Conservation (phyloP, 1,140 invertebrate genomes). For the Papilio dardanus region DNA sequence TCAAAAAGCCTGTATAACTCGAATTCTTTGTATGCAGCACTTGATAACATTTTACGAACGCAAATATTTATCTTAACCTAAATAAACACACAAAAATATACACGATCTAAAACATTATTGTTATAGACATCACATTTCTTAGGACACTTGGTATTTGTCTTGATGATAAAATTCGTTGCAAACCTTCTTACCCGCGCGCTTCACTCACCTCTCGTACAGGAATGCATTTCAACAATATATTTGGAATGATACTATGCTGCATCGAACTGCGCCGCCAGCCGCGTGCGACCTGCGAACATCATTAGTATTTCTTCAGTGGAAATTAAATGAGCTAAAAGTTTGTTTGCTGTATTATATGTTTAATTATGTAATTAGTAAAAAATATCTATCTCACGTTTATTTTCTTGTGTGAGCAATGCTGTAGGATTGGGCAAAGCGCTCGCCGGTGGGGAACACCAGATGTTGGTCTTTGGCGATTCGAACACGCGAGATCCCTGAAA, state of each 20-base stretch:
- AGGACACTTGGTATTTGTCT: slow-evolving; percentile 75
- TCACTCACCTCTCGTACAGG: slow-evolving; percentile 47
- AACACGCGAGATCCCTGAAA: slow-evolving; percentile 75
- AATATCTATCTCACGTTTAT: slow-evolving; percentile 64
- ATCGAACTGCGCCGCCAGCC: slow-evolving; percentile 79
- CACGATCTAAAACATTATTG: slow-evolving; percentile 80
- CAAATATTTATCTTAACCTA: slow-evolving; percentile 66
- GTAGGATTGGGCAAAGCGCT: slow-evolving; percentile 73
- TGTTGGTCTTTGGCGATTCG: slow-evolving; percentile 70
- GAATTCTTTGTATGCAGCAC: slow-evolving; percentile 46
- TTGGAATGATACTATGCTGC: slow-evolving; percentile 62
- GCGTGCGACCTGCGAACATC: slow-evolving; percentile 69
- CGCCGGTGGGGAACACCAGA: slow-evolving; percentile 79
- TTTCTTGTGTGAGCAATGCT: slow-evolving; percentile 64
- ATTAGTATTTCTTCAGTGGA: not conserved
- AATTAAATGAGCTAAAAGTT: not conserved
- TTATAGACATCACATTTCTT: slow-evolving; percentile 79
- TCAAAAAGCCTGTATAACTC: not conserved
- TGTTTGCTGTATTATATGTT: not conserved
- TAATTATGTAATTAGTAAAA: not conserved
- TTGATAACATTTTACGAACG: slow-evolving; percentile 74
- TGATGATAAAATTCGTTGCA: slow-evolving; percentile 75
- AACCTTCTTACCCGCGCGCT: slow-evolving; percentile 55
- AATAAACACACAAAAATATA: slow-evolving; percentile 82
- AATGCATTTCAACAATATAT: slow-evolving; percentile 56